phyloP scores from a whole-genome alignment of 2,797 vertebrate genomes.

The Liparis tanakae region DNA sequence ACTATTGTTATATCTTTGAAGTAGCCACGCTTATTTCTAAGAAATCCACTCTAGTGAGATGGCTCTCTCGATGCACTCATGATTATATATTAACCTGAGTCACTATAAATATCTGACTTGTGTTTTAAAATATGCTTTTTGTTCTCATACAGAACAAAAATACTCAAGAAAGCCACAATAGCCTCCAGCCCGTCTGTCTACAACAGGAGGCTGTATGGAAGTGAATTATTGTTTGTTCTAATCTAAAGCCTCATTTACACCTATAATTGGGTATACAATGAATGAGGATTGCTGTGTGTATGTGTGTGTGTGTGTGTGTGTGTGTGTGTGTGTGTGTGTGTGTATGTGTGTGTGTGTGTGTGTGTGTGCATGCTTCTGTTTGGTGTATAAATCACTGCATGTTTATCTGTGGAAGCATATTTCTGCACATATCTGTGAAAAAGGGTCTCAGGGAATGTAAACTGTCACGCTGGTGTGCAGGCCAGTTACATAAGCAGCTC shows the following conservation, averaged over 20 bases:
- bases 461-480: slow-evolving; percentile 49
- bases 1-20: too few species aligned
- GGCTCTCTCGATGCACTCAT: too few species aligned
- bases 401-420: slow-evolving; percentile 40
- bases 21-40: too few species aligned
- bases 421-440: slow-evolving; percentile 50
- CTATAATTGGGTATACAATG: not conserved
- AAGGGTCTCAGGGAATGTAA: slow-evolving; percentile 49
- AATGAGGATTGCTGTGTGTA: not conserved
- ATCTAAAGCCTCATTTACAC: not conserved
- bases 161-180: not conserved
- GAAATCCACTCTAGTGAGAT: too few species aligned
- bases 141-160: not conserved
- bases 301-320: slow-evolving; percentile 6
- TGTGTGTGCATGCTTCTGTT: slow-evolving; percentile 13
- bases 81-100: not conserved
- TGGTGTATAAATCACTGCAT: slow-evolving; percentile 27
- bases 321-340: slow-evolving; percentile 11
- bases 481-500: slow-evolving; percentile 63
- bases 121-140: not conserved
- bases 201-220: not conserved
- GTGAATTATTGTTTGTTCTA: not conserved
- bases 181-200: not conserved
- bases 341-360: slow-evolving; percentile 1
- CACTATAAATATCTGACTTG: not conserved